Evolutionary conservation across 2,113 vertebrate genomes (phyloP).

Genomic region (Hemicordylus capensis): DNA sequence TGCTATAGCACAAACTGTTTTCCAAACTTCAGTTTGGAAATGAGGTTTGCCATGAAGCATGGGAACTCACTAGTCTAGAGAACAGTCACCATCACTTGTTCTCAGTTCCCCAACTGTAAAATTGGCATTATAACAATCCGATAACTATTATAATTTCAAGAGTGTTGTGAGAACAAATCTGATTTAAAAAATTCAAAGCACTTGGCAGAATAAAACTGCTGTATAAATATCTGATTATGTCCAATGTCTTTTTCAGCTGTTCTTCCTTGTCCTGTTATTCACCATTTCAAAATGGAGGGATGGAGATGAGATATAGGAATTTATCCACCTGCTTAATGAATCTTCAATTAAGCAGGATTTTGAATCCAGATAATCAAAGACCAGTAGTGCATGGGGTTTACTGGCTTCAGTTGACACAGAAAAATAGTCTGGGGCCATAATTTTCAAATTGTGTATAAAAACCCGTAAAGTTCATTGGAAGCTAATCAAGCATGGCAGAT

Average conservation of each 20-base stretch:
- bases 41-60: too few species aligned
- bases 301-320: neutral
- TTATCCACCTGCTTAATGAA: neutral
- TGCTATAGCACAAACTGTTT: too few species aligned
- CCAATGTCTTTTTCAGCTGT: neutral
- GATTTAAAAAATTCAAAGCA: neutral
- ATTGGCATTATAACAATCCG: neutral
- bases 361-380: neutral
- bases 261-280: neutral
- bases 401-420: neutral
- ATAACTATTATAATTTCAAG: neutral
- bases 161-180: neutral
- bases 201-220: neutral
- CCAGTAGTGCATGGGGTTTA: neutral
- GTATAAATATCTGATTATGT: neutral
- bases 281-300: neutral
- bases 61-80: too few species aligned
- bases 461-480: neutral
- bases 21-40: too few species aligned
- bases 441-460: neutral
- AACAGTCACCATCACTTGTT: neutral
- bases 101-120: neutral
- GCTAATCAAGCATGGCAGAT: neutral
- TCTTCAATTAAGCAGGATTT: neutral
- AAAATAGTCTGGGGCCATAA: neutral